Percentiles rank a stretch among this genome's conserved stretches.
Conservation (phyloP, 2,888 invertebrate species). For the Onchidella celtica region DNA sequence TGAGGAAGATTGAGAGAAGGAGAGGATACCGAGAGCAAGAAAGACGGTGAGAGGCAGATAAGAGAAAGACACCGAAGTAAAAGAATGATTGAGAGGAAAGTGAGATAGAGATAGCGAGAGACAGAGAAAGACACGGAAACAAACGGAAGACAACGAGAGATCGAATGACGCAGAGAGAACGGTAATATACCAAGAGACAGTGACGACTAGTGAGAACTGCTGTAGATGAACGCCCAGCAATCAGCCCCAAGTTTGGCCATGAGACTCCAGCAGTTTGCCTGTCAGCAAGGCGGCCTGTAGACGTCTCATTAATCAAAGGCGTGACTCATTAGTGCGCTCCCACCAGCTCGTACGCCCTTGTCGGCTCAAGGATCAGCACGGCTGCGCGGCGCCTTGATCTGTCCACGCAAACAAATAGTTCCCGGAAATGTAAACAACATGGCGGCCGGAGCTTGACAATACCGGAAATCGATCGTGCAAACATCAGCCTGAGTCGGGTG, state of each 20-base stretch:
- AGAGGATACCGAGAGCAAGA: conserved; percentile 1
- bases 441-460: conserved; percentile 28
- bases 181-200: too few relatives aligned
- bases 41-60: background rate
- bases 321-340: conserved; percentile 31
- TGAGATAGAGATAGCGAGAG: background rate
- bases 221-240: too few relatives aligned
- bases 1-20: background rate
- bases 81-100: background rate
- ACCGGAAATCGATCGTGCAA: conserved; percentile 33
- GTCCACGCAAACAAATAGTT: conserved; percentile 40
- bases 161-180: background rate
- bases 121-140: background rate
- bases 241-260: too few relatives aligned
- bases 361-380: conserved; percentile 10
- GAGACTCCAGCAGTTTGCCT: too few relatives aligned
- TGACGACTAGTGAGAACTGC: too few relatives aligned
- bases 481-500: background rate
- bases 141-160: background rate
- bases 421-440: conserved; percentile 35
- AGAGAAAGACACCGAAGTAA: conserved; percentile 9
- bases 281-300: too few relatives aligned
- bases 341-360: background rate
- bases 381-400: conserved; percentile 38
- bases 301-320: conserved; percentile 38